Base-by-base conservation (phyloP, 2,113 vertebrate species). In the Toxotes chatareus region DNA sequence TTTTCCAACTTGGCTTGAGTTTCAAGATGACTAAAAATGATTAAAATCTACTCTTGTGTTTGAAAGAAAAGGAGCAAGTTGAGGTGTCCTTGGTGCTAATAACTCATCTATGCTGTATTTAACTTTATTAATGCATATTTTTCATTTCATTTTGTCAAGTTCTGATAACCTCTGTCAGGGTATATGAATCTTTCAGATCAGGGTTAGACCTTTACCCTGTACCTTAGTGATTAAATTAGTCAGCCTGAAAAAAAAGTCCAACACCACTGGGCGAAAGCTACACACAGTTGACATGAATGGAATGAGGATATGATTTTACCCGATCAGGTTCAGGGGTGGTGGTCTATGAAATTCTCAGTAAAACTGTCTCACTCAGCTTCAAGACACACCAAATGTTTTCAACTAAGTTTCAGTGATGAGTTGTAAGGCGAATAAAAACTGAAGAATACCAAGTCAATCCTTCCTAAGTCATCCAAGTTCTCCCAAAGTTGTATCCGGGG, bases 391-490 rank as follows among this genome's bases (percentile, higher is more conserved):
- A 78, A 61, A 69, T 6, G 14, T 23, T 57, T 76, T 74, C 63
- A 0, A 57, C 16, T 44, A 46, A 57, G 19, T 49, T 8, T 60
- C 3, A 57, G 31, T 65, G 21, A 61, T 44, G 17, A 67, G 46
- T 61, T 74, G 78, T 36, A 47, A 53, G 73, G 40, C 68, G 55
- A 72, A 64, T 66, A 34, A 17, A 42, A 81, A 73, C 64, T 1
- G 10, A 68, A 80, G 59, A 64, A 82, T 4, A 66, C 53, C n/a
- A 78, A 57, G 17, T 64, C 51, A 51, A 17, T 79, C 42, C 38
- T 56, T 61, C 27, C n/a, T 2, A n/a, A 36, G 49, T 73, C 38
- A 61, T 44, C 23, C 31, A 75, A 49, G 53, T 76, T 67, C 38
- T 73, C 79, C 51, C 51, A 14, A 7, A 67, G 55, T 47, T 64